These are phyloP conservation scores for Troides aeacus DNA, from an alignment of 2,888 invertebrate genomes.

Conservation along the genomic window DNA sequence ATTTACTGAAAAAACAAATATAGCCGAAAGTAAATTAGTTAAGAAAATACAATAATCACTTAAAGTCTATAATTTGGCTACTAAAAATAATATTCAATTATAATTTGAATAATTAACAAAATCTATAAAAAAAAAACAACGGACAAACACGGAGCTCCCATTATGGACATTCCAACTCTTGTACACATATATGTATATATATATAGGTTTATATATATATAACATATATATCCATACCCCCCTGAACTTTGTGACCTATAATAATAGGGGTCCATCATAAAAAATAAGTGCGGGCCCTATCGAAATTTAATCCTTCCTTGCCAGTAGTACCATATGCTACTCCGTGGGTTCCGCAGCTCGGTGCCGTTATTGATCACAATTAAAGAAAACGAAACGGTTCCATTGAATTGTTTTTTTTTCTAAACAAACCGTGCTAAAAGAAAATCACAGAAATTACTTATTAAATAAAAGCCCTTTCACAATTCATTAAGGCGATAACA, in stretches of 20 bases:
- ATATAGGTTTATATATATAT: too few relatives aligned
- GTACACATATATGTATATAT: too few relatives aligned
- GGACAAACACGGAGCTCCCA: background rate
- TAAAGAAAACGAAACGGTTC: background rate
- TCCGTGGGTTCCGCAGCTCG: background rate
- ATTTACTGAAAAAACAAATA: constrained; percentile 4
- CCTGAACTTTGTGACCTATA: background rate
- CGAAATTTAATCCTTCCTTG: too few relatives aligned
- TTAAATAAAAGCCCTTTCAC: constrained; percentile 24
- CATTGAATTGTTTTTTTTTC: background rate
- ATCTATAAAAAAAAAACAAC: background rate
- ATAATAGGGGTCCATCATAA: constrained; percentile 4
- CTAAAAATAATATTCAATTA: constrained; percentile 1
- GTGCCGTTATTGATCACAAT: background rate
- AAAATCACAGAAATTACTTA: constrained; percentile 18
- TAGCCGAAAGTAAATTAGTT: constrained; percentile 5
- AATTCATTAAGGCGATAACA: constrained; percentile 19
- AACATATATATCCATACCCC: background rate
- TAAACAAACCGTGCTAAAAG: background rate
- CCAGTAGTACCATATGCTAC: background rate
- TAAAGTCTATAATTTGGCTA: constrained; percentile 25
- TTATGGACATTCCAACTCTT: too few relatives aligned
- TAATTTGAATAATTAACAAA: background rate
- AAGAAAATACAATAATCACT: constrained; percentile 8
- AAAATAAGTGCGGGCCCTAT: constrained; percentile 1